A percentile compares a stretch with the other conserved stretches of the same genome.
Evolutionary conservation across 1,140 invertebrate genomes (phyloP).

Genomic region (Drosophila prosaltans): DNA sequence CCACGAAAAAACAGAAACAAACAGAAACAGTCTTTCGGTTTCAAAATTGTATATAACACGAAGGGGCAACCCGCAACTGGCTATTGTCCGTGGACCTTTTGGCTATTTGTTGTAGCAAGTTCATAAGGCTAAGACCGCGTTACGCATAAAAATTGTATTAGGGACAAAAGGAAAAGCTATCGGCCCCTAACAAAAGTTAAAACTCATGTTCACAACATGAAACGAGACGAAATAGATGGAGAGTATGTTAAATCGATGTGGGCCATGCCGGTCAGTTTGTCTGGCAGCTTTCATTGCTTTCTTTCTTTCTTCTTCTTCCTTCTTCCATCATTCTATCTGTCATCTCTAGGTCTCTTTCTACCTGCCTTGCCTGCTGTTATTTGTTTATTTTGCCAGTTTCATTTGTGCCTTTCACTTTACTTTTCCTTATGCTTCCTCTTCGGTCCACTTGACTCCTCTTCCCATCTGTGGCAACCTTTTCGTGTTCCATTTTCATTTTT

Average conservation of each 20-base stretch:
- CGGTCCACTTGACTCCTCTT: too few relatives aligned
- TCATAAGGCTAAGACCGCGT: constrained; percentile 23
- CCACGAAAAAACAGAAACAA: not conserved
- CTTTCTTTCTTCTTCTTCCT: not conserved
- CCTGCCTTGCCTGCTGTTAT: constrained; percentile 9
- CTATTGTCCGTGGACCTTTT: not conserved
- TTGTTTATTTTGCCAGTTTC: constrained; percentile 46
- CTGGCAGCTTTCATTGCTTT: too few relatives aligned
- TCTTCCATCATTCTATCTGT: too few relatives aligned
- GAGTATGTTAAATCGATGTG: not conserved
- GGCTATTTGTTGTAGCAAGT: not conserved
- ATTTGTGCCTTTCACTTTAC: constrained; percentile 54
- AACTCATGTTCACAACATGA: constrained; percentile 44
- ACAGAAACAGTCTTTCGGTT: not conserved
- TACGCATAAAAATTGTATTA: constrained; percentile 66
- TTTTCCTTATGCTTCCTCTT: not conserved
- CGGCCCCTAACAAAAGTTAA: constrained; percentile 22
- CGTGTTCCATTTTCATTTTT: constrained; percentile 7
- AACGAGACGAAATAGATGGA: constrained; percentile 7
- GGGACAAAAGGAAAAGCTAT: constrained; percentile 37
- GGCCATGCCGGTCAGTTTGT: not conserved
- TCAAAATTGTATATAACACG: too few relatives aligned
- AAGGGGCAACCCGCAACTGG: not conserved
- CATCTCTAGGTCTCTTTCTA: not conserved
- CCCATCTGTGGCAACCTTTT: constrained; percentile 5